Evolutionary conservation across 2,888 invertebrate genomes (phyloP).

Genomic region (Sminthurides aquaticus): DNA sequence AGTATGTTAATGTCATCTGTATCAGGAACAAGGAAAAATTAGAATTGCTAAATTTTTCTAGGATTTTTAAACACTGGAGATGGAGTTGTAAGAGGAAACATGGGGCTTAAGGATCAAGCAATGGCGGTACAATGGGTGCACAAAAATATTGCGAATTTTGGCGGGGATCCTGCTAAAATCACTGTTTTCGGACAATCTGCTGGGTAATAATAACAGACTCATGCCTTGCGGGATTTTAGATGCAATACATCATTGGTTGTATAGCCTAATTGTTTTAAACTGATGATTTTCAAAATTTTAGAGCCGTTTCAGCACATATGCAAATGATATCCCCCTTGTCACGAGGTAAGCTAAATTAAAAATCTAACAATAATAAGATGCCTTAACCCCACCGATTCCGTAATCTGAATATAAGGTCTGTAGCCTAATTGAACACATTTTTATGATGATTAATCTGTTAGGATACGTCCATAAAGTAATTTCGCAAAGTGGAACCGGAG

Average conservation of each 20-base stretch:
- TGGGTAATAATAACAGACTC: no score
- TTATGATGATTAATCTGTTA: background rate
- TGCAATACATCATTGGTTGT: no score
- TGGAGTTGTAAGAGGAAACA: background rate
- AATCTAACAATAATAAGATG: no score
- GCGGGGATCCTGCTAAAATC: background rate
- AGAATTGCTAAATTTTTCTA: no score
- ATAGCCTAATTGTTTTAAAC: no score
- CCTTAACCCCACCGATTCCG: no score
- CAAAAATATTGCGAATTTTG: slow-evolving; percentile 1
- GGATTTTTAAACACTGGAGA: slow-evolving; percentile 1
- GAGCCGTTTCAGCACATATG: background rate
- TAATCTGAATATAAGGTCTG: no score
- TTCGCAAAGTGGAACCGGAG: slow-evolving; percentile 29
- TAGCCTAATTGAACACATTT: no score
- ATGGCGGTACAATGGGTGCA: background rate
- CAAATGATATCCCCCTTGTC: slow-evolving; percentile 2
- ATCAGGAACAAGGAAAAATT: no score
- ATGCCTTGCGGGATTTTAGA: no score
- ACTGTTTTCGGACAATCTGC: background rate
- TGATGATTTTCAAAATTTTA: no score
- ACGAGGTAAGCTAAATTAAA: background rate
- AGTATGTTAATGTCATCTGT: no score
- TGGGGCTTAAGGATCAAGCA: slow-evolving; percentile 1
- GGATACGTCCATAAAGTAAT: slow-evolving; percentile 21